Base-by-base conservation (phyloP, 2,113 vertebrate species). In the Mastomys coucha region DNA sequence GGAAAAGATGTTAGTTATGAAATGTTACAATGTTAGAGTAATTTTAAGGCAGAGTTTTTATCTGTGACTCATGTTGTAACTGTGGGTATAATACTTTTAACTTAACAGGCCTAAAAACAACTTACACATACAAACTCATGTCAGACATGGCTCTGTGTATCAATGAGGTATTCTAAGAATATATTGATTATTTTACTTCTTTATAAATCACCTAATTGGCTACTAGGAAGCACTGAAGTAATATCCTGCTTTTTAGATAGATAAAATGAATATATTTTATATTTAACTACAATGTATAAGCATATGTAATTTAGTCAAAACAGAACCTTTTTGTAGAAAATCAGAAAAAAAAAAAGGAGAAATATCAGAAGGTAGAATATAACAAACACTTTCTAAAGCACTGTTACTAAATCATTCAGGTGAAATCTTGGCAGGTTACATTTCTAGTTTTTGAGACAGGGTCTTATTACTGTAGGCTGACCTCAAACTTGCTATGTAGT, bases 1-100 rank as follows among this genome's bases (percentile, higher is more conserved):
- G 98, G 93, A 96, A 95, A 98, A 97, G 80, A 82, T 93, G 91
- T 72, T 95, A 95, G 97, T 93, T 97, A 88, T 95, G 58, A 98
- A 97, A 85, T 88, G 58, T 58, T 97, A 63, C 96, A 95, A 95
- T 81, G 51, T 97, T 53, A 97, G 31, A 89, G 91, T 42, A 95
- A 49, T 93, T 63, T 69, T 93, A 73, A 33, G 97, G 75, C 84
- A 97, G 20, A 91, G 0, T 0, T 93, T 73, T 95, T 65, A 91
- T 45, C 5, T 96, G 22, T 65, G 86, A 90, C 28, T 76, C 33
- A 31, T 70, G 31, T 7, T 91, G 31, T 81, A 89, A 94, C 39
- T 22, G 80, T 73, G 42, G 63, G 85, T 96, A 80, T 45, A 97
- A 70, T 70, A 96, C 91, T 95, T 53, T 42, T 63, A 78, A 63